phyloP scores from a whole-genome alignment of 2,113 vertebrate genomes.

The Corythaeola cristata region DNA sequence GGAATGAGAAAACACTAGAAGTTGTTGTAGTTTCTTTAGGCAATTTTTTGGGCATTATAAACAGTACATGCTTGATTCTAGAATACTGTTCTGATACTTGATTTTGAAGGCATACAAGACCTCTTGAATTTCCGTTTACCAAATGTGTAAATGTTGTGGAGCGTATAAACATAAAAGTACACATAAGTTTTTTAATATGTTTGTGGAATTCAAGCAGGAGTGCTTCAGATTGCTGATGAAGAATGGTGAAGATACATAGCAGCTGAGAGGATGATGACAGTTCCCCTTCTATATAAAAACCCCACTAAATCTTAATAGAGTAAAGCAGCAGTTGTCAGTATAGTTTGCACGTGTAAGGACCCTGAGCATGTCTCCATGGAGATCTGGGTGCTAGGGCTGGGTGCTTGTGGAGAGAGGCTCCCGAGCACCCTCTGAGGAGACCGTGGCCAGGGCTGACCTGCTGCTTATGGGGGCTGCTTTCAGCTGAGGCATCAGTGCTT shows the following conservation, averaged over 20 bases:
- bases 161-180: background rate
- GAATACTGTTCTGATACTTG: background rate
- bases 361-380: background rate
- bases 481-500: background rate
- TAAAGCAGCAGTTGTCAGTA: background rate
- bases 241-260: background rate
- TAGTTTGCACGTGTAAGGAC: accelerated
- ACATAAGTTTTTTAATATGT: background rate
- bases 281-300: background rate
- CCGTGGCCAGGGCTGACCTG: background rate
- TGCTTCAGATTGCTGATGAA: background rate
- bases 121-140: background rate
- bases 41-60: background rate
- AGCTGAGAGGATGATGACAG: background rate
- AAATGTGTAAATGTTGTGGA: background rate
- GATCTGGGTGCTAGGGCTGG: background rate
- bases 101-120: background rate
- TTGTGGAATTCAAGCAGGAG: background rate
- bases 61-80: background rate
- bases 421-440: background rate
- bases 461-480: background rate
- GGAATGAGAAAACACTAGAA: background rate
- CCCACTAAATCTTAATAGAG: background rate
- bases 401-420: background rate
- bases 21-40: background rate